phyloP scores from a whole-genome alignment of 2,797 vertebrate species.

The Pelochelys cantorii region DNA sequence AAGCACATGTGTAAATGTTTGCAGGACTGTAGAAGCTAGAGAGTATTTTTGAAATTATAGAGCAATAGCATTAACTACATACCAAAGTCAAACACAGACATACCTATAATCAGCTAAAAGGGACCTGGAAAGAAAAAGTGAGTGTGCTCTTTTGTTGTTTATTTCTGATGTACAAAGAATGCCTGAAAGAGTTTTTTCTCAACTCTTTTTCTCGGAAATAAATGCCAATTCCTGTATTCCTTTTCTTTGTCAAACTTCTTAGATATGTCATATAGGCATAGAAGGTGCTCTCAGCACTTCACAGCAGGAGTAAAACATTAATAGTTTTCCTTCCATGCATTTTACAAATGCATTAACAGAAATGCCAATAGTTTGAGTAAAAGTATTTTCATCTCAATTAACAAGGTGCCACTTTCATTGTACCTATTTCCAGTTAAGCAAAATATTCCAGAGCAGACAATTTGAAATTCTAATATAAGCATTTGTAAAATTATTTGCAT shows the following conservation, averaged over 20 bases:
- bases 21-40: constrained; percentile 11
- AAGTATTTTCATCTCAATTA: not conserved
- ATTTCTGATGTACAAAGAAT: not conserved
- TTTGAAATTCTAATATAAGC: not conserved
- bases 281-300: not conserved
- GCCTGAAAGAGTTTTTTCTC: not conserved
- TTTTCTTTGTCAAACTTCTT: not conserved
- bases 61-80: not conserved
- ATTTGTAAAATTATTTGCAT: not conserved
- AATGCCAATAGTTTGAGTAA: fast-evolving
- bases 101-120: constrained; percentile 38
- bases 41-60: not conserved
- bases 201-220: not conserved
- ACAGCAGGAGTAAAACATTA: not conserved
- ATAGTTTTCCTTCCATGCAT: not conserved
- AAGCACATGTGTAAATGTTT: not conserved
- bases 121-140: constrained; percentile 39
- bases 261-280: not conserved
- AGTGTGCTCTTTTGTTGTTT: not conserved
- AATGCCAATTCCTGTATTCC: not conserved
- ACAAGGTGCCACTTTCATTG: not conserved
- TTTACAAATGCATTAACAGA: not conserved
- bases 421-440: not conserved
- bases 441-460: not conserved
- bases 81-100: not conserved